phyloP scores from a whole-genome alignment of 1,140 invertebrate genomes.

The Cydia amplana region DNA sequence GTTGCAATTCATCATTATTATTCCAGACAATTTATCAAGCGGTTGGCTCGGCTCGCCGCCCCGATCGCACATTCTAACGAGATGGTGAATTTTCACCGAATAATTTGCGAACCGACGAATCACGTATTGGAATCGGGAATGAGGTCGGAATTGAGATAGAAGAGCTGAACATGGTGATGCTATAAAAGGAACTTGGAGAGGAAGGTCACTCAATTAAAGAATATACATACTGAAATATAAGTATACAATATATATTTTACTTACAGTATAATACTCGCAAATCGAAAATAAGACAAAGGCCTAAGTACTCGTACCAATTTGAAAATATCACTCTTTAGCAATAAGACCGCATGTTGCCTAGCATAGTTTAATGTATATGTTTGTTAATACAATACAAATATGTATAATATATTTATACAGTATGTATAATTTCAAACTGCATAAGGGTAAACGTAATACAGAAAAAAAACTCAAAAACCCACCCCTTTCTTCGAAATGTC shows the following conservation, averaged over 20 bases:
- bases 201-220: neutral
- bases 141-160: conserved; percentile 77
- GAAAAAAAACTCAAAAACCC: too few relatives aligned
- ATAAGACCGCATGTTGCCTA: too few relatives aligned
- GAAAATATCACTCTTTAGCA: too few relatives aligned
- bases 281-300: too few relatives aligned
- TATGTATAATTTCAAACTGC: too few relatives aligned
- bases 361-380: too few relatives aligned
- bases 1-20: conserved; percentile 80
- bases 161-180: conserved; percentile 67
- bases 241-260: neutral
- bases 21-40: conserved; percentile 79
- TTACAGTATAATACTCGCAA: neutral
- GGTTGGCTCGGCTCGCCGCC: conserved; percentile 72
- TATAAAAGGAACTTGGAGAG: conserved; percentile 54
- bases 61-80: conserved; percentile 77
- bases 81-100: conserved; percentile 79
- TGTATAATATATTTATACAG: too few relatives aligned
- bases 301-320: too few relatives aligned
- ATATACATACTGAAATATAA: neutral
- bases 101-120: conserved; percentile 78
- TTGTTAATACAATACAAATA: too few relatives aligned
- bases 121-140: conserved; percentile 77
- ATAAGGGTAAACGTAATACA: too few relatives aligned
- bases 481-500: too few relatives aligned